Evolutionary conservation across 1,140 invertebrate genomes (phyloP), one percentile per base, ranked within the genome.

Genomic region (Zeugodacus cucurbitae): DNA sequence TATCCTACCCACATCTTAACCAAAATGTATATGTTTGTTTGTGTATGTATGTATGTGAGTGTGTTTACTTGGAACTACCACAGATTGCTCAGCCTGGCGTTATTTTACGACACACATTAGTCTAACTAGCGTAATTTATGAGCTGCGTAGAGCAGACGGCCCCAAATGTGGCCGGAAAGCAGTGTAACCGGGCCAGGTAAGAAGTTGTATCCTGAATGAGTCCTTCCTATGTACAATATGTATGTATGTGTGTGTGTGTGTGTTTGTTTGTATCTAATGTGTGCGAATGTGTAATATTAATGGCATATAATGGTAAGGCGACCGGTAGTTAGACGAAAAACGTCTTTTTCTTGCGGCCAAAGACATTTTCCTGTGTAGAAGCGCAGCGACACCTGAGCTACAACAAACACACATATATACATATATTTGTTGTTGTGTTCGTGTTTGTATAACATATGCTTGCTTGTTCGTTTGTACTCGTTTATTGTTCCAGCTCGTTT

Each of bases 51-150:
- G n/a, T 48, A 17, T 14, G 2, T 48, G 74, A 48, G 67, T 34
- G 62, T 67, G 22, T 62, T 7, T n/a, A n/a, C 4, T 67, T 37
- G 17, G 8, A 37, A 74, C 67, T 26, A 44, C 41, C 41, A 48
- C 74, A 44, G n/a, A 34, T 82, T 82, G 74, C 74, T 48, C 74
- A 48, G 74, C 74, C 41, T 82, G 74, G 74, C 74, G 74, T 48
- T 87, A 67, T 87, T 87, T 87, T 87, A 87, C 87, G 87, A 87
- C 58, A 22, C 87, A 70, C 87, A 87, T 87, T 87, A 87, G 87
- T 64, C 87, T 87, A 87, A 87, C 87, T 87, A 87, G 87, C 59
- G 64, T 87, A 87, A 87, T 87, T 87, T 87, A 87, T 87, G 57
- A 64, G 62, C 37, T 62, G 37, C 87, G 62, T 70, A 87, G 11